Conservation (phyloP, 2,888 invertebrate species). For the Cryptus viduatorius region DNA sequence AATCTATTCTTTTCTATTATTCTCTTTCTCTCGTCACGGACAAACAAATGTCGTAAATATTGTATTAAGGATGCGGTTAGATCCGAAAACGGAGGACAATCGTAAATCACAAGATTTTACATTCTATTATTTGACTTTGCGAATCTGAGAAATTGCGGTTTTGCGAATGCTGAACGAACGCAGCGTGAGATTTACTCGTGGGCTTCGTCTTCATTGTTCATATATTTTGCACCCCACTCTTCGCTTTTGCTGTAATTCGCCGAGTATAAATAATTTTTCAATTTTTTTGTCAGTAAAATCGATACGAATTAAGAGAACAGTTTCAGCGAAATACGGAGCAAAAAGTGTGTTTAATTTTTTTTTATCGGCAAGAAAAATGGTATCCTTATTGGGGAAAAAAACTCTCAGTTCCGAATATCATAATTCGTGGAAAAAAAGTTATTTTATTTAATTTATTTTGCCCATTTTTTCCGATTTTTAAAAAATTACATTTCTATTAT, state of each 20-base stretch:
- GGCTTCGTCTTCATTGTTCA: conserved; percentile 8
- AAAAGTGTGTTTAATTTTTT: too few species aligned
- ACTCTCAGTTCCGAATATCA: too few species aligned
- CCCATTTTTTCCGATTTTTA: too few species aligned
- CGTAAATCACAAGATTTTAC: conserved; percentile 63
- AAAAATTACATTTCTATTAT: too few species aligned
- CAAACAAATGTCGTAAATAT: conserved; percentile 58
- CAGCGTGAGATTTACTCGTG: conserved; percentile 31
- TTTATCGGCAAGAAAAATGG: too few species aligned
- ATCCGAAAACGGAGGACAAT: conserved; percentile 50
- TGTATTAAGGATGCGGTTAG: conserved; percentile 62
- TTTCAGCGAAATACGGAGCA: too few species aligned
- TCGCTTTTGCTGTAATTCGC: not conserved
- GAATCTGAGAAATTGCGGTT: conserved; percentile 41
- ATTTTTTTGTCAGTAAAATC: too few species aligned
- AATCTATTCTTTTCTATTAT: not conserved
- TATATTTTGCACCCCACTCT: too few species aligned
- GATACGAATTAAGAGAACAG: too few species aligned
- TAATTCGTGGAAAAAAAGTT: too few species aligned
- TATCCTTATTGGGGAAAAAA: too few species aligned
- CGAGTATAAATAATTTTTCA: not conserved
- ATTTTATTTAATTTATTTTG: too few species aligned
- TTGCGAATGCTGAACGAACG: conserved; percentile 19
- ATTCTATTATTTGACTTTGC: not conserved
- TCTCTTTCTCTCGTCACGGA: conserved; percentile 1